These are phyloP conservation scores for Catajapyx aquilonaris DNA, from an alignment of 1,140 invertebrate species.

Conservation along the genomic window DNA sequence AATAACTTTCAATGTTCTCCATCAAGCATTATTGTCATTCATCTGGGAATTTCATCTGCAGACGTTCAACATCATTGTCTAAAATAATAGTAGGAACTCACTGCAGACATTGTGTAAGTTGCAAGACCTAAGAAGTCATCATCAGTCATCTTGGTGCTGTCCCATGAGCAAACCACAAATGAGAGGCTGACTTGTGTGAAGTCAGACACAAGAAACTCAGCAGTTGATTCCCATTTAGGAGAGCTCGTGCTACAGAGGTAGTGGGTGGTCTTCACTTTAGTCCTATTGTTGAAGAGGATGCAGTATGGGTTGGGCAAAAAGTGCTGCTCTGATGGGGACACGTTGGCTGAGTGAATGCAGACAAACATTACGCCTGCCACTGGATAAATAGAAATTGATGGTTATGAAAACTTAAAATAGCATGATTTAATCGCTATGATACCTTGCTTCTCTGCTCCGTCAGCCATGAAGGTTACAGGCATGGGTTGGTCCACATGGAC, in stretches of 20 bases:
- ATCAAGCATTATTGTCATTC: no score
- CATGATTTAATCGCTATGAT: no score
- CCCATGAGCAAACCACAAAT: slow-evolving; percentile 24
- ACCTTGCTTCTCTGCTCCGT: no score
- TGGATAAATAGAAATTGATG: slow-evolving; percentile 9
- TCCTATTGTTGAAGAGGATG: slow-evolving; percentile 28
- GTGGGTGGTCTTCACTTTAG: slow-evolving; percentile 31
- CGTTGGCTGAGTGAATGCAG: slow-evolving; percentile 27
- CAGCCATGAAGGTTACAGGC: no score
- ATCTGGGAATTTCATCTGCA: no score
- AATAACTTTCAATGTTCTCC: no score
- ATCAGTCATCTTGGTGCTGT: slow-evolving; percentile 20
- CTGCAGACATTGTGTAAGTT: slow-evolving; percentile 19
- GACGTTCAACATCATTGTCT: no score
- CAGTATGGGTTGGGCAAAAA: slow-evolving; percentile 30
- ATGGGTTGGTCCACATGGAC: slow-evolving; percentile 18
- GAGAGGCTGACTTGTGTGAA: slow-evolving; percentile 25
- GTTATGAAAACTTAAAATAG: no score
- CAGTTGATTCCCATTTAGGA: slow-evolving; percentile 27
- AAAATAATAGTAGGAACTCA: no score
- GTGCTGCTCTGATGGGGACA: slow-evolving; percentile 19
- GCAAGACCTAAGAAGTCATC: slow-evolving; percentile 22
- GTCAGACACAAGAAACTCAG: slow-evolving; percentile 31
- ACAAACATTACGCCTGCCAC: slow-evolving; percentile 28
- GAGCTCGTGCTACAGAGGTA: slow-evolving; percentile 24